Conservation (phyloP, 2,113 vertebrate species). For the Orthochromis malagaraziensis region DNA sequence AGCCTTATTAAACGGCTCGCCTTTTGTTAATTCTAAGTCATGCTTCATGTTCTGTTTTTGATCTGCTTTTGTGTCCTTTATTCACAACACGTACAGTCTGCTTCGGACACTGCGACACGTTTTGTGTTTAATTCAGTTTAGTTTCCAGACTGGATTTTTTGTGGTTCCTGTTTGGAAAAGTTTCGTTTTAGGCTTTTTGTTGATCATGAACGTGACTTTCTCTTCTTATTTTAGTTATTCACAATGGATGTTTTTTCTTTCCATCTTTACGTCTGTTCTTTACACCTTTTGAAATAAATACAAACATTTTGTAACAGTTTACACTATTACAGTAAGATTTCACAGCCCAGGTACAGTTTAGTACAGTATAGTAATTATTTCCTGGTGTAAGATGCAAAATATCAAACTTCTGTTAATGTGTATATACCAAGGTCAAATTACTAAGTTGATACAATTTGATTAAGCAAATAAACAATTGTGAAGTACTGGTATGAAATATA, state of each 20-base stretch:
- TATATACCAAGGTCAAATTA: rapidly evolving
- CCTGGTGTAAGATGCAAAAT: not conserved
- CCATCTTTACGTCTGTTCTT: not conserved
- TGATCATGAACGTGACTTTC: not conserved
- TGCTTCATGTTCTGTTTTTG: not conserved
- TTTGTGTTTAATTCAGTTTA: not conserved
- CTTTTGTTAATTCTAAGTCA: not conserved
- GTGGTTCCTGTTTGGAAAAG: not conserved
- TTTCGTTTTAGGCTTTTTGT: not conserved
- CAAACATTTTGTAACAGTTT: not conserved
- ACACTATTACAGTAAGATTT: not conserved
- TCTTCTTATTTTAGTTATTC: not conserved
- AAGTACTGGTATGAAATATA: not conserved
- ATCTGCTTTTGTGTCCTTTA: not conserved
- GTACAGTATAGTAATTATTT: not conserved
- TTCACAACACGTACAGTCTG: not conserved
- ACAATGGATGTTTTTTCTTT: not conserved
- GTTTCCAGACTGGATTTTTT: not conserved
- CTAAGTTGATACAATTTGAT: not conserved
- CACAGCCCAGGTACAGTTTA: not conserved
- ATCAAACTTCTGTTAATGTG: not conserved
- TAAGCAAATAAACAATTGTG: not conserved
- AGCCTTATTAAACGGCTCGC: not conserved
- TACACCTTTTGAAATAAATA: not conserved
- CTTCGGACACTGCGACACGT: rapidly evolving